Evolutionary conservation across 1,140 invertebrate genomes (phyloP), one percentile per base, ranked within the genome.

Genomic region (Chlorops oryzae): DNA sequence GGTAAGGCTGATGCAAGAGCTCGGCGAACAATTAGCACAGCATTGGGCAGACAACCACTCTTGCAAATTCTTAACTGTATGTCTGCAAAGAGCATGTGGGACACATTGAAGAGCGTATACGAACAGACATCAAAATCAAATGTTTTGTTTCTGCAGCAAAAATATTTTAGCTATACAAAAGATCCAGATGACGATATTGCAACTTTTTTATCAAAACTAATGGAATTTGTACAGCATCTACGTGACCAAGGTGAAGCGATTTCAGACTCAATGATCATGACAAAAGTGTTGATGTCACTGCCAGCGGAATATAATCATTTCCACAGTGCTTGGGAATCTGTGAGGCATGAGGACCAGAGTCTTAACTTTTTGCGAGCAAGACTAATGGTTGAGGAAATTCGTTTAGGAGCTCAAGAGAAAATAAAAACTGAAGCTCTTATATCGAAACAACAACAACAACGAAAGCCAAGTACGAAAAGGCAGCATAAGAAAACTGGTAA

Each of bases 41-140:
- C 57, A 32, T 50, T 58, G n/a, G 52, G 40, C 41, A 46, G 61
- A 35, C 28, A 62, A 35, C 59, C 58, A 18, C 61, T 66, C 54
- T 23, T 59, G 28, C 64, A 65, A 48, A 59, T 70, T 6, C 52
- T 72, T 28, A 59, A 62, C 20, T 72, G 63, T 46, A 32, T 47
- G 18, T 56, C 46, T 35, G 54, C 65, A 23, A 60, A 61, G 7
- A 59, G 61, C 38, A 74, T 73, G 67, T 75, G 70, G 70, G 43
- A 39, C 9, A 63, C 63, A 20, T 40, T 73, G 1, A 20, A 44
- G 1, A 53, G 58, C 22, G 52, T 73, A 1, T 70, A 72, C 40
- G 72, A 73, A 38, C 62, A 72, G 18, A 70, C 64, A 54, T 61
- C 64, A 0, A 61, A 71, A 43, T 56, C 59, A 2, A 69, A 50